Evolutionary conservation across 2,888 invertebrate species (phyloP).

Genomic region (Molorchus minor): DNA sequence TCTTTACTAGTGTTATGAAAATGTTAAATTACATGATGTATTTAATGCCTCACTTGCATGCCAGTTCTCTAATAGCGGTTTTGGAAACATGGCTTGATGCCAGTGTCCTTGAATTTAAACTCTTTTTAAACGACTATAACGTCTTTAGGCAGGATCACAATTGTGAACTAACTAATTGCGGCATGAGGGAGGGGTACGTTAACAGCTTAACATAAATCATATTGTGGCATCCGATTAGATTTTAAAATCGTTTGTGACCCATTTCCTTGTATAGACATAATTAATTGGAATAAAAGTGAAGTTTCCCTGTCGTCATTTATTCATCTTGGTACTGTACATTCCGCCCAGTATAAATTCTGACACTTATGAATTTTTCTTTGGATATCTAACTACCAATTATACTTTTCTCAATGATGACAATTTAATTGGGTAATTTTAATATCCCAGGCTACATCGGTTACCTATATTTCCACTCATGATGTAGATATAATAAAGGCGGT

Average conservation of each 20-base stretch:
- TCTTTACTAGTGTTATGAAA: not conserved
- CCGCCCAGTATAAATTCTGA: not conserved
- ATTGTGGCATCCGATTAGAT: not conserved
- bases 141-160: too few species aligned
- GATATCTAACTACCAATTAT: too few species aligned
- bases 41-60: not conserved
- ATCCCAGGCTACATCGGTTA: too few species aligned
- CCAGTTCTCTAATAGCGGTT: too few species aligned
- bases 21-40: not conserved
- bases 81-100: too few species aligned
- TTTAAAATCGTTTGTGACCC: not conserved
- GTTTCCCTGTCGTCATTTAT: not conserved
- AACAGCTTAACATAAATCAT: not conserved
- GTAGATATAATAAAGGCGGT: too few species aligned
- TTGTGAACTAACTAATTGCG: not conserved
- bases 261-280: not conserved
- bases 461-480: too few species aligned
- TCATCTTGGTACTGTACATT: not conserved
- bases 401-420: too few species aligned
- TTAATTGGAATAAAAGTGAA: not conserved
- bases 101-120: too few species aligned
- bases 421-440: too few species aligned
- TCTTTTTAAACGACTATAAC: too few species aligned
- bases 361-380: too few species aligned
- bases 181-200: not conserved